These are phyloP conservation scores for Drosophila colorata DNA, from an alignment of 2,888 invertebrate genomes.

Conservation along the genomic window DNA sequence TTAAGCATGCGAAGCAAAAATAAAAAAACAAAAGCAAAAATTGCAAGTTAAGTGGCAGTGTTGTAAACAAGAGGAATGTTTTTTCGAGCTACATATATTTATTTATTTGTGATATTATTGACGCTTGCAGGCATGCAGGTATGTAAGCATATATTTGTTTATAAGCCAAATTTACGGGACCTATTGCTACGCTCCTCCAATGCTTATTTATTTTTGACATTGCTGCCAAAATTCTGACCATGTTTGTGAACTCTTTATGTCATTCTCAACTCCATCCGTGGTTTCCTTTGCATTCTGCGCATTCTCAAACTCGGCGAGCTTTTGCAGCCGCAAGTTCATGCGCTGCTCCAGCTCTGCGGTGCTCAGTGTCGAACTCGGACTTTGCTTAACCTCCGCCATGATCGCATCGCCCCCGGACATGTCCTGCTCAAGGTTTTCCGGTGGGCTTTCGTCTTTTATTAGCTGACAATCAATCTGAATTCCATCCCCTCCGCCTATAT, in stretches of 20 bases:
- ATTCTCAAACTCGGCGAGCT: slow-evolving; percentile 58
- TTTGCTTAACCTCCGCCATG: not conserved
- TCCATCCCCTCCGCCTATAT: not conserved
- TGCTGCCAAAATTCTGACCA: slow-evolving; percentile 24
- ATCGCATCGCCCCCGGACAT: not conserved
- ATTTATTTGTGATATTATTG: no score
- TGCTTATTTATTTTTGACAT: not conserved
- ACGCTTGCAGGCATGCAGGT: no score
- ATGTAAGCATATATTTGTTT: no score
- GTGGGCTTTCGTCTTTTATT: not conserved
- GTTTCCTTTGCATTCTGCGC: slow-evolving; percentile 5
- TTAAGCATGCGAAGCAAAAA: no score
- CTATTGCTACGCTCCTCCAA: not conserved
- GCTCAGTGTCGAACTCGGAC: slow-evolving; percentile 9
- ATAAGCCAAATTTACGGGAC: not conserved
- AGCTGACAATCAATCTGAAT: not conserved
- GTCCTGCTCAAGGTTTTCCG: not conserved
- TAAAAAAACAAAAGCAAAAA: no score
- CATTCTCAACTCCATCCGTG: not conserved
- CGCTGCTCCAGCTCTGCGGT: slow-evolving; percentile 43
- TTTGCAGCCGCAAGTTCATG: slow-evolving; percentile 53
- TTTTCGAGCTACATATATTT: no score
- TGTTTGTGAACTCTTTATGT: not conserved
- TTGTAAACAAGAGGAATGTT: no score
- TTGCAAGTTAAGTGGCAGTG: no score